Conservation (phyloP, 1,140 invertebrate genomes). For the Trichonephila clavipes region DNA sequence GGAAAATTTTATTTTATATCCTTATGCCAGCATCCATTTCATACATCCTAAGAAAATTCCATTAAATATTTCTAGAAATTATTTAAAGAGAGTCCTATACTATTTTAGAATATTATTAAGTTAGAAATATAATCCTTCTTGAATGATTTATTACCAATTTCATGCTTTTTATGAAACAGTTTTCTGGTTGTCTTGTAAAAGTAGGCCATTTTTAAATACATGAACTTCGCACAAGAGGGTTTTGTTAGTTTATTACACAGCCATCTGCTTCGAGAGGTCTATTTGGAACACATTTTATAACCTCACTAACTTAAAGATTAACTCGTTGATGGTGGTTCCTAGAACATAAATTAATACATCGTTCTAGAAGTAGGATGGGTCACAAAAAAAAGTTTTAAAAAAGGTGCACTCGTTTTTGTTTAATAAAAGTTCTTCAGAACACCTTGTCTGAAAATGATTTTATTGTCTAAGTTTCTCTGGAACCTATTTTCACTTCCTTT, state of each 20-base stretch:
- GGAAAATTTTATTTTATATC: too few relatives aligned
- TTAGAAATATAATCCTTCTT: neutral
- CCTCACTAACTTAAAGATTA: conserved; percentile 35
- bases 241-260: conserved; percentile 21
- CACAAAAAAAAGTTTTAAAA: neutral
- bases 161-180: neutral
- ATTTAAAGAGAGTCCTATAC: neutral
- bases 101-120: neutral
- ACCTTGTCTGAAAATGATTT: neutral
- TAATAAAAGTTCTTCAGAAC: neutral
- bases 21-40: too few relatives aligned
- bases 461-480: neutral
- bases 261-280: neutral
- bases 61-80: neutral
- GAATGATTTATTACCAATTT: conserved; percentile 9
- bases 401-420: neutral
- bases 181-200: neutral
- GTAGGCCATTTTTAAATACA: conserved; percentile 36
- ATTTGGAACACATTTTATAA: conserved; percentile 40
- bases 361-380: conserved; percentile 20
- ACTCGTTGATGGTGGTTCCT: conserved; percentile 29
- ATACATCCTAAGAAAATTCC: neutral
- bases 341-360: conserved; percentile 48
- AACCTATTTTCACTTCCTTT: neutral
- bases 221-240: neutral